Conservation (phyloP, 2,113 vertebrate genomes). For the Excalfactoria chinensis region DNA sequence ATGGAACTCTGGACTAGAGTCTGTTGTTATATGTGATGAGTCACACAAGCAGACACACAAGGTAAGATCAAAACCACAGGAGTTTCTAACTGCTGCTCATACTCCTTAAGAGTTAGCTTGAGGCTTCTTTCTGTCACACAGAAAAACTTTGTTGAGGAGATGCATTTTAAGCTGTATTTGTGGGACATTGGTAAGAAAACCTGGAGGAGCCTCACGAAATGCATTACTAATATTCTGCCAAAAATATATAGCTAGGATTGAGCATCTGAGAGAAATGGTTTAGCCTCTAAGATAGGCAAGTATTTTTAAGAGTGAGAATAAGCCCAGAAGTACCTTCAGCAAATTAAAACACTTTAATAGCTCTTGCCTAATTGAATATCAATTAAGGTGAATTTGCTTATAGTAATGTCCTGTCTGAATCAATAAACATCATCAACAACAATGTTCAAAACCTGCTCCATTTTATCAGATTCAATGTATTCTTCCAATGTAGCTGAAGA, state of each 20-base stretch:
- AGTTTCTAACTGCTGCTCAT: background rate
- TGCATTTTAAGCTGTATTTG: background rate
- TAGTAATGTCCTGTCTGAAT: background rate
- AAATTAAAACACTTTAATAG: background rate
- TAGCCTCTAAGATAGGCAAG: background rate
- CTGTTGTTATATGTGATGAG: background rate
- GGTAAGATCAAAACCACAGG: background rate
- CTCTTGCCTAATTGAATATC: background rate
- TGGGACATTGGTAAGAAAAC: background rate
- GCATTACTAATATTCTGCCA: background rate
- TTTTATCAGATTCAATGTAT: background rate
- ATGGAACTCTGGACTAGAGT: background rate
- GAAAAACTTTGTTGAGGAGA: background rate
- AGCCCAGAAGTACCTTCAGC: background rate
- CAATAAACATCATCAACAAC: background rate
- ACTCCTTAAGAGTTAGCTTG: background rate
- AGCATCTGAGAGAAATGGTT: background rate
- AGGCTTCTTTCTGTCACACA: background rate
- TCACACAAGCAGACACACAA: background rate
- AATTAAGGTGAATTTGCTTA: constrained; percentile 8
- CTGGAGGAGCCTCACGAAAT: background rate
- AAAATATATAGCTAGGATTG: background rate
- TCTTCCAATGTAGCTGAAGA: background rate
- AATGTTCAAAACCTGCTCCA: background rate
- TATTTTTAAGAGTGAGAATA: background rate